phyloP scores from a whole-genome alignment of 2,888 invertebrate species.

The Tetrapedia diversipes region DNA sequence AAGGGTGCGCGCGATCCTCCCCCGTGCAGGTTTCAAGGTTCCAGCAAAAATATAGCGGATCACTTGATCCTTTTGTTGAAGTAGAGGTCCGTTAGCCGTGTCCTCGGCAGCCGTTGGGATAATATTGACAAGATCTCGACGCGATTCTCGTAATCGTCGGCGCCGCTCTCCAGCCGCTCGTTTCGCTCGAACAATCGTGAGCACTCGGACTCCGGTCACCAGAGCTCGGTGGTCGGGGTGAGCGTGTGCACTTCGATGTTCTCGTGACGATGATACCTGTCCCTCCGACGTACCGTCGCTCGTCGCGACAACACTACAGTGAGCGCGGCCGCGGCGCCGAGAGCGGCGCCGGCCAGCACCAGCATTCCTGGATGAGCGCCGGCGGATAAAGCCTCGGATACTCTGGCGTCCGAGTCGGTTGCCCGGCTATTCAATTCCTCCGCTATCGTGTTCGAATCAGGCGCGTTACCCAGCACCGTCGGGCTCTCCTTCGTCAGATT shows the following conservation, averaged over 20 bases:
- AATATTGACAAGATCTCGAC: slow-evolving; percentile 81
- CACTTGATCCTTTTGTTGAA: slow-evolving; percentile 48
- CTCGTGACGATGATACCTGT: slow-evolving; percentile 79
- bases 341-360: slow-evolving; percentile 84
- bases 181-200: slow-evolving; percentile 64
- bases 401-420: slow-evolving; percentile 74
- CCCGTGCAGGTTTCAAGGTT: not conserved
- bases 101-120: slow-evolving; percentile 57
- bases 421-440: slow-evolving; percentile 76
- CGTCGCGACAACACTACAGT: slow-evolving; percentile 83
- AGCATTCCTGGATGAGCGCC: slow-evolving; percentile 85
- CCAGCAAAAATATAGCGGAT: not conserved
- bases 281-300: slow-evolving; percentile 75
- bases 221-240: slow-evolving; percentile 87
- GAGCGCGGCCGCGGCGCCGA: slow-evolving; percentile 85
- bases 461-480: slow-evolving; percentile 40
- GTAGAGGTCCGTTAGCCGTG: slow-evolving; percentile 43
- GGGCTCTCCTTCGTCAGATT: slow-evolving; percentile 52
- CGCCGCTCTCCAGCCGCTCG: slow-evolving; percentile 73
- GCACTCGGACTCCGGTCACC: slow-evolving; percentile 85
- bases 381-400: slow-evolving; percentile 72
- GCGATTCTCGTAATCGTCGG: slow-evolving; percentile 70
- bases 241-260: slow-evolving; percentile 86
- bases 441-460: slow-evolving; percentile 74
- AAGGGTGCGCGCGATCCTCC: no score